A percentile compares a stretch with the other conserved stretches of the same genome.
phyloP scores from a whole-genome alignment of 2,113 vertebrate genomes.

The Uria aalge region DNA sequence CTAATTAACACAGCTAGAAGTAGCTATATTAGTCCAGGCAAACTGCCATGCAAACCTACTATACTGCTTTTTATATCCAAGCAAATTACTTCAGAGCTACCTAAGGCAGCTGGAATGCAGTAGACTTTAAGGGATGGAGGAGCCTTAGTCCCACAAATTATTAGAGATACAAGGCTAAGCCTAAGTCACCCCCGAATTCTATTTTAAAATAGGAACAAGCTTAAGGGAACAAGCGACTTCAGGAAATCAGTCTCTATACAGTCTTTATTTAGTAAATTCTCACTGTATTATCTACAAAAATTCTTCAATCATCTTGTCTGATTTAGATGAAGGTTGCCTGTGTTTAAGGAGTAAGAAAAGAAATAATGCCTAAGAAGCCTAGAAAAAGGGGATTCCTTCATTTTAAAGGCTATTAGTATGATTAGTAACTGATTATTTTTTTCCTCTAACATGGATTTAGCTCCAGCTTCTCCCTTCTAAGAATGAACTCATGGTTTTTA shows the following conservation, averaged over 20 bases:
- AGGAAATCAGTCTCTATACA: neutral
- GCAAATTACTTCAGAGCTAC: slow-evolving; percentile 24
- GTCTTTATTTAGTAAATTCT: neutral
- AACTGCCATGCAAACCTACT: slow-evolving; percentile 32
- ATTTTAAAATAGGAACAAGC: neutral
- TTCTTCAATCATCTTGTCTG: neutral
- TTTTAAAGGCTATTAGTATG: neutral
- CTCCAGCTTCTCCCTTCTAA: neutral
- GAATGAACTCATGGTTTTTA: neutral
- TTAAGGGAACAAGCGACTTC: neutral
- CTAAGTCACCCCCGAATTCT: neutral
- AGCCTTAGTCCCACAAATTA: neutral
- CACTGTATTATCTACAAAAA: neutral
- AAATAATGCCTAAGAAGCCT: neutral
- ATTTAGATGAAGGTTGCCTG: neutral
- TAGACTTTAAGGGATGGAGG: neutral
- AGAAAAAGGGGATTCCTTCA: neutral
- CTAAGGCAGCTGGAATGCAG: neutral
- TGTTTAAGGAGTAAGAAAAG: neutral
- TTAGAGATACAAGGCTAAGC: neutral
- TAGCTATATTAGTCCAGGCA: slow-evolving; percentile 33
- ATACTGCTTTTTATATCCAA: neutral
- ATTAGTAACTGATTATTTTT: neutral
- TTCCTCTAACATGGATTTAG: neutral
- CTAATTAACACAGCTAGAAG: slow-evolving; percentile 57